Evolutionary conservation across 2,113 vertebrate species (phyloP), one percentile per base, ranked within the genome.

Genomic region (Ceratotherium simum): DNA sequence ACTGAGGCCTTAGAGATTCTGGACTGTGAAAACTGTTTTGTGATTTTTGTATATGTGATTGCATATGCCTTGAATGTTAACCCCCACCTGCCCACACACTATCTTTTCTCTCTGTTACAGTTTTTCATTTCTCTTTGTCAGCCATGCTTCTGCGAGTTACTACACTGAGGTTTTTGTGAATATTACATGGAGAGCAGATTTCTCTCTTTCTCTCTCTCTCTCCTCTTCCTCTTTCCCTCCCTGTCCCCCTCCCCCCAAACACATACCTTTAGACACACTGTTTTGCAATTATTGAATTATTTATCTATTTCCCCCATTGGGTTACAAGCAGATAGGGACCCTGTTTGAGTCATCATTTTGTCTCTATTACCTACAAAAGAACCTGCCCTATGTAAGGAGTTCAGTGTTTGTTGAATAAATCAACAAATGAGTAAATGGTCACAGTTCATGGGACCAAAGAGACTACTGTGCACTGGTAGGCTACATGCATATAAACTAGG

Each of bases 241-340:
- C 18, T 0, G 0, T 3, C 46, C 5, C 17, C 25, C 46, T 14
- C 23, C 1, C 2, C 9, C 3, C 17, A n/a, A 21, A 13, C 16
- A 33, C 25, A 17, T 31, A 33, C 21, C 8, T 14, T 67, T 81
- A 56, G 36, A 67, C 8, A 58, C 51, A 69, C 1, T 36, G 29
- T 67, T 84, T 88, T 70, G 29, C n/a, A 83, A 11, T 87, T 29
- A 25, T 14, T 51, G n/a, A 94, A 11, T 54, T 92, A 21, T 21
- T 21, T n/a, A 7, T 67, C 9, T 64, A 17, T 76, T 51, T 46
- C 3, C 4, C 10, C 10, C n/a, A 10, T 5, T 67, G 48, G 72
- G 17, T 56, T 72, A 54, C 0, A 94, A 33, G 31, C 29, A 62
- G 25, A 64, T 8, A 51, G 65, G 5, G 12, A 60, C 4, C 10